Conservation (phyloP, 1,140 invertebrate genomes). For the Drosophila nasuta region DNA sequence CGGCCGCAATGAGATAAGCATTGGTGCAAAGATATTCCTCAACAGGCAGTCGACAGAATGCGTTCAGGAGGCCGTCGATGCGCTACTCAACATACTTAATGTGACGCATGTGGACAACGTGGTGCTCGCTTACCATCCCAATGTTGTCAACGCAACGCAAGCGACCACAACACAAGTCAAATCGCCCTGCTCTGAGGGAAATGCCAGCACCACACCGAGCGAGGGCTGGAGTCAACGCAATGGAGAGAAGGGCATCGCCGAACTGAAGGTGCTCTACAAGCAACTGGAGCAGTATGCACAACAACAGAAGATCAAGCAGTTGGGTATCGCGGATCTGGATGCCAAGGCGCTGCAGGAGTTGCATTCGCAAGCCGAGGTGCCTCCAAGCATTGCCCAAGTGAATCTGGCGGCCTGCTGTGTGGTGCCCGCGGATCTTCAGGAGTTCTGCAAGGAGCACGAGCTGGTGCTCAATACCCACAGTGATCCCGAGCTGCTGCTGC, state of each 20-base stretch:
- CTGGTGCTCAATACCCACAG: slow-evolving; percentile 98
- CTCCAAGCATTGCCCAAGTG: slow-evolving; percentile 97
- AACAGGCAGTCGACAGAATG: slow-evolving; percentile 83
- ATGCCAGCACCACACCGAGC: neutral
- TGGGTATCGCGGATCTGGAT: slow-evolving; percentile 96
- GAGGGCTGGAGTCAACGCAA: slow-evolving; percentile 85
- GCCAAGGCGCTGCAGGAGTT: slow-evolving; percentile 91
- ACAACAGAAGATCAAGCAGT: slow-evolving; percentile 87
- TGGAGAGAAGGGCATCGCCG: slow-evolving; percentile 81
- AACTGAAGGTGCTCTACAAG: slow-evolving; percentile 87
- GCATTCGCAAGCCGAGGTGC: slow-evolving; percentile 92
- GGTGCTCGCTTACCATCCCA: slow-evolving; percentile 82
- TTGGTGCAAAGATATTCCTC: slow-evolving; percentile 88
- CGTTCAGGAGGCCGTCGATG: slow-evolving; percentile 67
- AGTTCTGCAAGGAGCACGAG: slow-evolving; percentile 95
- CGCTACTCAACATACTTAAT: slow-evolving; percentile 71
- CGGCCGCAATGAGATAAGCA: slow-evolving; percentile 87
- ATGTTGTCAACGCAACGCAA: slow-evolving; percentile 64
- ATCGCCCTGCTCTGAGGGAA: slow-evolving; percentile 24
- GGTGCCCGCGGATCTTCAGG: slow-evolving; percentile 94
- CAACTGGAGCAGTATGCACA: slow-evolving; percentile 67
- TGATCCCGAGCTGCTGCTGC: slow-evolving; percentile 92
- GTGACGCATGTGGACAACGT: slow-evolving; percentile 82
- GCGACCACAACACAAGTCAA: slow-evolving; percentile 43
- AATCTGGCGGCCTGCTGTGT: slow-evolving; percentile 98